phyloP scores from a whole-genome alignment of 2,888 invertebrate genomes.

The Heteromyza rotundicornis region DNA sequence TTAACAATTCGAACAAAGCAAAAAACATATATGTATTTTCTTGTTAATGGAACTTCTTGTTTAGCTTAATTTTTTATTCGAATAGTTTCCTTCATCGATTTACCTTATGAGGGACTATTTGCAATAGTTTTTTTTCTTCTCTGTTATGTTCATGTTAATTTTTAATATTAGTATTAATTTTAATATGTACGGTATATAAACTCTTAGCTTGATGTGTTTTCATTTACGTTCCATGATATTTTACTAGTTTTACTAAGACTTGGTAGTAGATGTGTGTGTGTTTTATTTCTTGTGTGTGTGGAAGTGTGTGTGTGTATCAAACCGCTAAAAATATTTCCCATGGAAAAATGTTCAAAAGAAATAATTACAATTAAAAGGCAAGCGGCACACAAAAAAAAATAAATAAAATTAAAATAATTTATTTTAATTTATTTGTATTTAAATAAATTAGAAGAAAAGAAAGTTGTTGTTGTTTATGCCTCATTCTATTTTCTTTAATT shows the following conservation, averaged over 20 bases:
- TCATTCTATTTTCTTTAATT: too few species aligned
- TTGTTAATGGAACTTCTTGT: background rate
- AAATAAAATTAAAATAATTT: too few species aligned
- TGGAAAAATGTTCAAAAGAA: too few species aligned
- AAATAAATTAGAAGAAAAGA: constrained; percentile 30
- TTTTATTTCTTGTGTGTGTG: constrained; percentile 21
- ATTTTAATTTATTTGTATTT: constrained; percentile 12
- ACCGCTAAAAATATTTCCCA: too few species aligned
- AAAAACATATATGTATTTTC: too few species aligned
- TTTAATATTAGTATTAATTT: background rate
- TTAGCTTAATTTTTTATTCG: background rate
- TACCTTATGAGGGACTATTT: background rate
- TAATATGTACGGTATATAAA: constrained; percentile 6
- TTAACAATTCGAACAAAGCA: too few species aligned
- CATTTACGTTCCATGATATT: constrained; percentile 31
- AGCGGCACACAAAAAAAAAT: background rate
- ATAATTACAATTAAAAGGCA: background rate
- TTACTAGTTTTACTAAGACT: too few species aligned
- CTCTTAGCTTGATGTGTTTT: constrained; percentile 28
- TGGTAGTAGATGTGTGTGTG: too few species aligned
- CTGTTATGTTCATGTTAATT: background rate
- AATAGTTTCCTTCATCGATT: background rate
- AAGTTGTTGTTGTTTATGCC: too few species aligned
- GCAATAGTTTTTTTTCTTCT: too few species aligned
- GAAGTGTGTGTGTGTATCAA: too few species aligned